A percentile compares a stretch with the other conserved stretches of the same genome.
phyloP scores from a whole-genome alignment of 1,140 invertebrate genomes.

The Oryzaephilus surinamensis region DNA sequence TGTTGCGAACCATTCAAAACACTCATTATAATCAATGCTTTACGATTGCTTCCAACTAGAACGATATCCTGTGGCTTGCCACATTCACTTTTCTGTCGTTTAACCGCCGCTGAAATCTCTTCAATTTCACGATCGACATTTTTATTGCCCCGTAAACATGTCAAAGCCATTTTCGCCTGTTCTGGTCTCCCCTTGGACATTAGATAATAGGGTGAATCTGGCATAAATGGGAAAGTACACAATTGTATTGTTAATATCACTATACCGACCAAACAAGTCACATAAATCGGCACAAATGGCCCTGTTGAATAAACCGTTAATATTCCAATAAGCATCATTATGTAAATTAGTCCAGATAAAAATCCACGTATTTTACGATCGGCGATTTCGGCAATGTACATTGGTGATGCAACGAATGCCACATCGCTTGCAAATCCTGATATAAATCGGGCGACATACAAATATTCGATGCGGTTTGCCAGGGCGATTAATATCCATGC shows the following conservation, averaged over 20 bases:
- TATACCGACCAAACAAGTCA: constrained; percentile 19
- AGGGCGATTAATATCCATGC: constrained; percentile 51
- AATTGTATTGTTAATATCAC: constrained; percentile 15
- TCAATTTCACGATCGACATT: constrained; percentile 36
- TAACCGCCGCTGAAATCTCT: constrained; percentile 32
- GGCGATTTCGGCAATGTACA: constrained; percentile 33
- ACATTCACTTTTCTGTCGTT: constrained; percentile 24
- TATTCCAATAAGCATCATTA: constrained; percentile 28
- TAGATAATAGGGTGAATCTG: constrained; percentile 26
- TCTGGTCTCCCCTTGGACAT: constrained; percentile 28
- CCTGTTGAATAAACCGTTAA: constrained; percentile 31
- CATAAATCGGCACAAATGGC: constrained; percentile 19
- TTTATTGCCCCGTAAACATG: constrained; percentile 40
- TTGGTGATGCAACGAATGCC: constrained; percentile 28
- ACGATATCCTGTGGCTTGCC: constrained; percentile 26
- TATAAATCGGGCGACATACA: constrained; percentile 40
- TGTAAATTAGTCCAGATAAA: constrained; percentile 18
- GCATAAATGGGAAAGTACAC: constrained; percentile 20
- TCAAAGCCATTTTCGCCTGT: constrained; percentile 40
- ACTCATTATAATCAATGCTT: constrained; percentile 32
- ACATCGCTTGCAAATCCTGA: constrained; percentile 25
- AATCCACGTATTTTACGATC: constrained; percentile 14
- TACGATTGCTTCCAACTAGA: constrained; percentile 21
- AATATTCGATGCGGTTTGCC: constrained; percentile 32
- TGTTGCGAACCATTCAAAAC: constrained; percentile 46